Evolutionary conservation across 2,888 invertebrate genomes (phyloP), one percentile per base, ranked within the genome.

Genomic region (Drosophila macrothrix): DNA sequence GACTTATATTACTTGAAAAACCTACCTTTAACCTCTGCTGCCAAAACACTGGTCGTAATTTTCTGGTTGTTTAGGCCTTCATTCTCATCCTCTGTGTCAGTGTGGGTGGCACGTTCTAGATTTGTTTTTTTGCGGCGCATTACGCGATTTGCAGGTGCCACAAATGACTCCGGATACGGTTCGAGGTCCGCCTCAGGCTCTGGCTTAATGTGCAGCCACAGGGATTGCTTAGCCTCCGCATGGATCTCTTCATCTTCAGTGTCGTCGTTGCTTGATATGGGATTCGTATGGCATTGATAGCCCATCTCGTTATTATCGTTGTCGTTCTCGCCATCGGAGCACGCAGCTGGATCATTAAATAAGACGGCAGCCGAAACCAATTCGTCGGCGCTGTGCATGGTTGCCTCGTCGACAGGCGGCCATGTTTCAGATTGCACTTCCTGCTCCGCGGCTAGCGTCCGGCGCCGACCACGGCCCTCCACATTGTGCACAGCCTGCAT

Each of bases 401-500:
- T 84, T 5, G 63, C 50, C 53, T 82, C 84, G 3, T 69, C 78
- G 28, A 58, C 67, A 9, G 52, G 35, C 10, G 65, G 63, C 76
- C 82, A 82, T 2, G 19, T 12, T 16, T 53, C 53, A 16, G 67
- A 33, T n/a, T 69, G 55, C 33, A 16, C 41, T 10, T 58, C 46
- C 7, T 65, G 61, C 28, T 62, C 64, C 19, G 56, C 56, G 10
- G 54, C 37, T 37, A 70, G 64, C 28, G 49, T 35, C 56, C 56
- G 33, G 50, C 58, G 61, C 41, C 61, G 58, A 16, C 41, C 46
- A 14, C 35, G 46, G 7, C 52, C 16, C 4, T 66, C 55, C 29
- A 50, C 7, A n/a, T 71, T 83, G 62, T 95, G 94, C 1, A 94
- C 80, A n/a, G 74, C 93, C 4, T 92, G 85, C 89, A 94, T 90